Percentiles rank a stretch among this genome's conserved stretches.
phyloP scores from a whole-genome alignment of 1,140 invertebrate species.

The Sitophilus oryzae region DNA sequence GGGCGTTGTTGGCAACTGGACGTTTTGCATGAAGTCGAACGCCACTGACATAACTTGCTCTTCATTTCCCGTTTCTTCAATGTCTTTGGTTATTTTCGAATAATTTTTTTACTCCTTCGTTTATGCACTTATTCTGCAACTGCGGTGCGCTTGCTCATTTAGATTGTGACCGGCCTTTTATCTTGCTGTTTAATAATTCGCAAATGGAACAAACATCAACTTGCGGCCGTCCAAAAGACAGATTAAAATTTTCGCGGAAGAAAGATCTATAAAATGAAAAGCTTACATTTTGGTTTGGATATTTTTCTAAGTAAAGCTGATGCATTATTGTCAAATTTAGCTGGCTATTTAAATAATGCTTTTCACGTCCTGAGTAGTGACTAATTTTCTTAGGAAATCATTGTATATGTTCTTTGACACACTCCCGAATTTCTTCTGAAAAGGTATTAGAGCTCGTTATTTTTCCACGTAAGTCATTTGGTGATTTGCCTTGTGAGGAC shows the following conservation, averaged over 20 bases:
- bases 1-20: too few species aligned
- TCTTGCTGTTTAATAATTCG: slow-evolving; percentile 15
- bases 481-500: too few species aligned
- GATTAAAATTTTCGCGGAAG: slow-evolving; percentile 33
- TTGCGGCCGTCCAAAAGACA: too few species aligned
- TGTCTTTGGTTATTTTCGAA: slow-evolving; percentile 22
- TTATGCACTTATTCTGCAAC: slow-evolving; percentile 31
- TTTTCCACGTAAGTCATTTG: too few species aligned
- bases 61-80: slow-evolving; percentile 22
- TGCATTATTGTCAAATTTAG: neutral
- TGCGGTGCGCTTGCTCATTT: slow-evolving; percentile 31
- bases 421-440: neutral
- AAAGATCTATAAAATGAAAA: neutral
- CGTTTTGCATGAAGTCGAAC: too few species aligned
- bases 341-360: neutral
- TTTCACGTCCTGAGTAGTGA: slow-evolving; percentile 4
- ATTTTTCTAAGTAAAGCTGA: slow-evolving; percentile 4
- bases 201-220: too few species aligned
- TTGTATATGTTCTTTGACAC: slow-evolving; percentile 2
- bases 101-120: slow-evolving; percentile 33
- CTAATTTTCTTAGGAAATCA: slow-evolving; percentile 4
- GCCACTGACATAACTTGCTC: too few species aligned
- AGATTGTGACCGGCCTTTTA: slow-evolving; percentile 5
- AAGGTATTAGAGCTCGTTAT: neutral
- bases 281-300: neutral